phyloP scores from a whole-genome alignment of 2,888 invertebrate species.

The Heliconius erato region DNA sequence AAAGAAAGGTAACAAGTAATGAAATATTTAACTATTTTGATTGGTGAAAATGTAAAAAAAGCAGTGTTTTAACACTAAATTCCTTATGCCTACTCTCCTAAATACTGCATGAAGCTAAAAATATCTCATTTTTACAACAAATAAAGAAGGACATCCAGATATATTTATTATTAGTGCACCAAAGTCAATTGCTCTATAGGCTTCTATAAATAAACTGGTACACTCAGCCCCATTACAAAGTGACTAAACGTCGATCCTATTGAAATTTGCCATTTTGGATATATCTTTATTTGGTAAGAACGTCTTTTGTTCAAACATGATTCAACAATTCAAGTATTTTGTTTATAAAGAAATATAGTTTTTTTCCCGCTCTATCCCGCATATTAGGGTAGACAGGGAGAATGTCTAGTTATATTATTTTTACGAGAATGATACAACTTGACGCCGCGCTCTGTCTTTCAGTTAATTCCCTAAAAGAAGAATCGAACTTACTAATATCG shows the following conservation, averaged over 20 bases:
- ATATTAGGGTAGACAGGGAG: neutral
- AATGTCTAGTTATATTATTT: neutral
- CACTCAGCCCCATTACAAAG: constrained; percentile 13
- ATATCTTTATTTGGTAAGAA: constrained; percentile 8
- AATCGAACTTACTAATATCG: neutral
- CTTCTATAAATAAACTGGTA: constrained; percentile 3
- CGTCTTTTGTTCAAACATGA: constrained; percentile 18
- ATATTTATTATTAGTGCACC: neutral
- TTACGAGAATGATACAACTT: neutral
- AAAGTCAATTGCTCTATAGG: neutral
- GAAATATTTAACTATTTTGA: too few species aligned
- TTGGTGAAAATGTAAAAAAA: too few species aligned
- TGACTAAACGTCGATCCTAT: constrained; percentile 22
- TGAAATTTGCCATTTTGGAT: constrained; percentile 18
- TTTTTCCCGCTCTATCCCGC: neutral
- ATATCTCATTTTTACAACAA: too few species aligned
- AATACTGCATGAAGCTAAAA: too few species aligned
- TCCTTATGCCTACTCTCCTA: too few species aligned
- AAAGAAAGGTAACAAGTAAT: too few species aligned
- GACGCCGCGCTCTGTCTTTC: neutral
- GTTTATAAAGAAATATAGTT: neutral
- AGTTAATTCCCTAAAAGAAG: too few species aligned
- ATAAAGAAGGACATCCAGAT: neutral
- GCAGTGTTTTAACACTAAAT: too few species aligned
- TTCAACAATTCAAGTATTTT: constrained; percentile 1